These are phyloP conservation scores for Anaspis maculata DNA, from an alignment of 2,888 invertebrate genomes.

Conservation along the genomic window DNA sequence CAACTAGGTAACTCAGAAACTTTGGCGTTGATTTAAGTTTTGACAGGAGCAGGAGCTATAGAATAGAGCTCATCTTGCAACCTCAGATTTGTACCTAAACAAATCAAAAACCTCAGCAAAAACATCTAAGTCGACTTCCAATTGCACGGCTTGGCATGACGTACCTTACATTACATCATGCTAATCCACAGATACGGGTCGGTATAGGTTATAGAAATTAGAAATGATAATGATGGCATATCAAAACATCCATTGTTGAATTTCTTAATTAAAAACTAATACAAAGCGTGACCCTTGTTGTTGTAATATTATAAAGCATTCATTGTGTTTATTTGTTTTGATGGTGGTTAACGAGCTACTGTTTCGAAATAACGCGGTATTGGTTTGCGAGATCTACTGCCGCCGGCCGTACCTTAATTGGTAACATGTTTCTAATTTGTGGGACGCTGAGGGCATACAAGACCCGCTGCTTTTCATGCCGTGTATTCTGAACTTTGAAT, in stretches of 20 bases:
- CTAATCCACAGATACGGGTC: too few species aligned
- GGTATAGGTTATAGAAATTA: too few species aligned
- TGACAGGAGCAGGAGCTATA: too few species aligned
- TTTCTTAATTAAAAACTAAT: conserved; percentile 23
- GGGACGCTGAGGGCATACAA: conserved; percentile 33
- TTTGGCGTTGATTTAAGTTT: too few species aligned
- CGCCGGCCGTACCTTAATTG: conserved; percentile 31
- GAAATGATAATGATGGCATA: conserved; percentile 1
- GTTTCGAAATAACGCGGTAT: conserved; percentile 27
- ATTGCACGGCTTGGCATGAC: too few species aligned
- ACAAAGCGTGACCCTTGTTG: conserved; percentile 17
- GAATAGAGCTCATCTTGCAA: too few species aligned
- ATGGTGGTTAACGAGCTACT: conserved; percentile 20
- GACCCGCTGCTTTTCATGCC: conserved; percentile 22
- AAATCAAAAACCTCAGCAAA: too few species aligned
- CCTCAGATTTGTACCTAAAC: too few species aligned
- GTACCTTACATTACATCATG: too few species aligned
- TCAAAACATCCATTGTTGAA: conserved; percentile 16
- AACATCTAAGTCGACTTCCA: too few species aligned
- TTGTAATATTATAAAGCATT: conserved; percentile 20
- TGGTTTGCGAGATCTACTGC: conserved; percentile 20
- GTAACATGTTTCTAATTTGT: conserved; percentile 37
- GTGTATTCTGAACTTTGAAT: conserved; percentile 15
- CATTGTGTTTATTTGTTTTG: conserved; percentile 3
- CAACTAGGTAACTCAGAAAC: too few species aligned